Conservation (phyloP, 2,797 vertebrate species). For the Epinephelus malabaricus region DNA sequence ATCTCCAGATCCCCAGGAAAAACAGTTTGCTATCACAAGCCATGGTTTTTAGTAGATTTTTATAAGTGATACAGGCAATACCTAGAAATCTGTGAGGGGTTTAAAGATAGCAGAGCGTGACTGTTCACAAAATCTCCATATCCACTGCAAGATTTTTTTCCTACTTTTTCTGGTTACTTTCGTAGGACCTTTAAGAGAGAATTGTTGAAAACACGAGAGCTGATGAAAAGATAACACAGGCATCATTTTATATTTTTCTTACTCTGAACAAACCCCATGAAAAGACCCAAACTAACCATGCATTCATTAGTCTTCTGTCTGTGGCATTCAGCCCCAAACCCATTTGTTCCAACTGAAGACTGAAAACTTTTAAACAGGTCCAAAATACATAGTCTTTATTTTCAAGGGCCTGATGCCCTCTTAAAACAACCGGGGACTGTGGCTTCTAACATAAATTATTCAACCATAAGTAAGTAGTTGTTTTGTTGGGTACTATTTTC, state of each 20-base stretch:
- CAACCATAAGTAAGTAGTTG: background rate
- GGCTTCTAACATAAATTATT: background rate
- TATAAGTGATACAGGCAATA: background rate
- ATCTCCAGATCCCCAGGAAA: background rate
- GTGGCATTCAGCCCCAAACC: background rate
- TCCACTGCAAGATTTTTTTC: background rate
- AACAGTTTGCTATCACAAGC: background rate
- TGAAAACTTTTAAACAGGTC: background rate
- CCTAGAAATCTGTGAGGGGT: background rate
- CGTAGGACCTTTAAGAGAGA: background rate
- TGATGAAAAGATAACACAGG: background rate
- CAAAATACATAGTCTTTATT: background rate
- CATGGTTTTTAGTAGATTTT: conserved; percentile 4
- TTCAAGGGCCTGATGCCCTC: background rate
- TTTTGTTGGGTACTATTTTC: conserved; percentile 3
- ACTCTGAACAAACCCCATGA: background rate
- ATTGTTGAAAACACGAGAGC: background rate
- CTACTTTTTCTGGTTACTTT: background rate
- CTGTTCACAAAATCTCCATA: background rate
- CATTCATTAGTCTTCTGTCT: background rate
- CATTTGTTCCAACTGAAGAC: background rate
- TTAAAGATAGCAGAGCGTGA: background rate
- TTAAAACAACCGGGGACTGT: background rate
- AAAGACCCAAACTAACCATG: background rate
- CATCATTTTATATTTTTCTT: background rate